phyloP scores from a whole-genome alignment of 1,140 invertebrate genomes.

The Drosophila subpulchrella region DNA sequence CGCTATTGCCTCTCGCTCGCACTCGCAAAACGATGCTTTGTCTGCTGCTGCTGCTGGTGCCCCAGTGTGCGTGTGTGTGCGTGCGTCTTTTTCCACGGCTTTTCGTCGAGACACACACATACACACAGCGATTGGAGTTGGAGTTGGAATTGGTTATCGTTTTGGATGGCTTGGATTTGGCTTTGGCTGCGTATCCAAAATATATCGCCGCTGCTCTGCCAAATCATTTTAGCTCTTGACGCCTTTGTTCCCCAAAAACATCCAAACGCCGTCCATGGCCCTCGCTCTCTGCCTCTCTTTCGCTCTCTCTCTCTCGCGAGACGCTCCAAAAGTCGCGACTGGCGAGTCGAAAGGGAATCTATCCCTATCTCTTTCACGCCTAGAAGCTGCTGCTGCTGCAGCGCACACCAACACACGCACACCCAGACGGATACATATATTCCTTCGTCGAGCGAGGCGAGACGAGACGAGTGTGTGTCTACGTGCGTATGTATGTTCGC shows the following conservation, averaged over 20 bases:
- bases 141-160: slow-evolving; percentile 8
- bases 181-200: slow-evolving; percentile 65
- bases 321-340: slow-evolving; percentile 8
- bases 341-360: slow-evolving; percentile 6
- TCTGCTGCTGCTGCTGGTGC: slow-evolving; percentile 40
- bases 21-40: slow-evolving; percentile 57
- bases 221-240: slow-evolving; percentile 60
- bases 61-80: slow-evolving; percentile 41
- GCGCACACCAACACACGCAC: slow-evolving; percentile 38
- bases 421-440: slow-evolving; percentile 68
- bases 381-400: slow-evolving; percentile 69
- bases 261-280: slow-evolving; percentile 50
- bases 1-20: slow-evolving; percentile 30
- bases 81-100: slow-evolving; percentile 37
- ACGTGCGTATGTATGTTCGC: slow-evolving; percentile 66
- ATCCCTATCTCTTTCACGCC: slow-evolving; percentile 22
- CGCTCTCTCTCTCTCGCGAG: slow-evolving; percentile 5
- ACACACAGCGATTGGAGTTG: slow-evolving; percentile 13
- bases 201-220: slow-evolving; percentile 62
- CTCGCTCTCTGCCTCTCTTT: background rate
- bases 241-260: slow-evolving; percentile 66
- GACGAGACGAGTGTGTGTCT: slow-evolving; percentile 61
- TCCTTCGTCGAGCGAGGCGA: slow-evolving; percentile 47
- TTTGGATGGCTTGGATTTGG: slow-evolving; percentile 43
- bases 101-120: slow-evolving; percentile 47